Evolutionary conservation across 1,140 invertebrate genomes (phyloP), one percentile per base, ranked within the genome.

Genomic region (Bombus soroeensis): DNA sequence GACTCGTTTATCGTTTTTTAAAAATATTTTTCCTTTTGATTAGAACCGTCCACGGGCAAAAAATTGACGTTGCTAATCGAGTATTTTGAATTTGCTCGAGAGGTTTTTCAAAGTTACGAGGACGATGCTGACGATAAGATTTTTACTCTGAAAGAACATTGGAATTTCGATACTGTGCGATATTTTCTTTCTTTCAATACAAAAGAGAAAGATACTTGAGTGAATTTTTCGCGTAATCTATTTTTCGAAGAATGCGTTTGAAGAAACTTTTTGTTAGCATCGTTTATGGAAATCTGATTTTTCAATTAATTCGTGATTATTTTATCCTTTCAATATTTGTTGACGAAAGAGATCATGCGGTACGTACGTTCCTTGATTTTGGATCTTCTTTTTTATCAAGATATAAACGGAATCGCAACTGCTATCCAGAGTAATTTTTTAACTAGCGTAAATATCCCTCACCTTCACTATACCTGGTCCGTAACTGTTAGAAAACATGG

Each of bases 401-500:
- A 4, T 28, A 53, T 37, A 81, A 81, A 84, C 73, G 76, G 85
- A 83, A 84, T 88, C 84, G 91, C 87, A 47, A 83, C 83, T 92
- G 93, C 92, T 93, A 84, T 87, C 89, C 78, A 76, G 87, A 91
- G 72, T 92, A 85, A 87, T 88, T 92, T 76, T 90, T 84, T 85
- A 88, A 93, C 83, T 93, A 93, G 92, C 80, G 85, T 91, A 89
- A 92, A 92, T 87, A 71, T 89, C 86, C 83, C 87, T 88, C 53
- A 88, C 88, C 89, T 43, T 37, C 75, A 47, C 34, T 34, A 70
- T n/a, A 68, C 34, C 70, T 83, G 81, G 89, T 92, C 88, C 87
- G 89, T 92, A 93, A 89, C 76, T 93, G 83, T 90, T 94, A 93
- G 92, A 92, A 86, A 92, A 90, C 28, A 89, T 93, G 87, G 83